Evolutionary conservation across 1,140 invertebrate genomes (phyloP).

Genomic region (Hirudo medicinalis): DNA sequence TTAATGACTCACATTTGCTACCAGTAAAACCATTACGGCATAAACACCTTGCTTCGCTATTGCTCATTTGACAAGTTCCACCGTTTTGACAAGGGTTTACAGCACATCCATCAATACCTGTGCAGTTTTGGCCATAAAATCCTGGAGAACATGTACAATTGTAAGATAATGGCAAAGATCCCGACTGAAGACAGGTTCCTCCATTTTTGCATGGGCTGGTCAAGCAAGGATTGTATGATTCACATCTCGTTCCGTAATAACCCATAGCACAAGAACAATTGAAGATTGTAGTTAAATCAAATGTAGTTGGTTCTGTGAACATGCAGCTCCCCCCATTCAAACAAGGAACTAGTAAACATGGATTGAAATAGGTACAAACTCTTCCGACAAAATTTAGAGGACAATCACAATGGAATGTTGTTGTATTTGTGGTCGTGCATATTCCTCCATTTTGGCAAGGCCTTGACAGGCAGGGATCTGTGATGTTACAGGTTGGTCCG

Average conservation of each 20-base stretch:
- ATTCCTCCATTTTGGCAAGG: constrained; percentile 24
- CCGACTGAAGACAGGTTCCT: constrained; percentile 15
- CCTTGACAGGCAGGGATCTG: constrained; percentile 18
- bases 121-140: constrained; percentile 19
- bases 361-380: no score
- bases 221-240: constrained; percentile 19
- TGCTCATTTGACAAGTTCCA: constrained; percentile 34
- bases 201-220: constrained; percentile 15
- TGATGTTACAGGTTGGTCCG: not conserved
- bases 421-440: constrained; percentile 20
- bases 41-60: constrained; percentile 50
- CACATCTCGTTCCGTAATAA: constrained; percentile 20
- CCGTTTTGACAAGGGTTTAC: constrained; percentile 23
- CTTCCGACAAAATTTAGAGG: not conserved
- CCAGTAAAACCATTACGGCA: constrained; percentile 54
- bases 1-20: constrained; percentile 61
- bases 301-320: constrained; percentile 7
- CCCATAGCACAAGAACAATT: constrained; percentile 22
- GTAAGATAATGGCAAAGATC: constrained; percentile 9
- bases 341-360: constrained; percentile 8
- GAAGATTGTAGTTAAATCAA: constrained; percentile 12
- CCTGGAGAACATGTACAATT: constrained; percentile 15
- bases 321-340: constrained; percentile 18
- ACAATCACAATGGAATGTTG: constrained; percentile 22
- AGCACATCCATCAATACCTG: not conserved